A percentile compares a stretch with the other conserved stretches of the same genome.
Conservation (phyloP, 2,113 vertebrate genomes). For the Malurus melanocephalus region DNA sequence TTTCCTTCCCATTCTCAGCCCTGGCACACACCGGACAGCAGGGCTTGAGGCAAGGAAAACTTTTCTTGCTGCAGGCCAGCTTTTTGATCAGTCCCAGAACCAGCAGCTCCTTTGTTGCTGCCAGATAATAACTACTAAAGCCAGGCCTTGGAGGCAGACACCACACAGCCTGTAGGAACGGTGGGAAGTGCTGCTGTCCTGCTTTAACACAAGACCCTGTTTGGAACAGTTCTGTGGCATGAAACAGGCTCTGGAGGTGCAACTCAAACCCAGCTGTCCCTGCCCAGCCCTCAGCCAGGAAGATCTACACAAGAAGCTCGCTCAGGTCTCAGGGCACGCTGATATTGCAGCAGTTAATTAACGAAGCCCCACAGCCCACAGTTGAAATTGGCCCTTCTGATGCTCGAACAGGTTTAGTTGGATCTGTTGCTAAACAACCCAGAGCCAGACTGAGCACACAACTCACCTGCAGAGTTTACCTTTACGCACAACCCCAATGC, state of each 20-base stretch:
- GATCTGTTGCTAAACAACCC: not conserved
- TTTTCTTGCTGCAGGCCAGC: not conserved
- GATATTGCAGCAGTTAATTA: not conserved
- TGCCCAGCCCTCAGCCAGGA: not conserved
- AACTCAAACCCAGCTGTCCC: not conserved
- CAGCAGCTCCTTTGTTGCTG: not conserved
- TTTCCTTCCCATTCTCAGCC: not conserved
- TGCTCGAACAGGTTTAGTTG: not conserved
- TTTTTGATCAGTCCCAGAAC: not conserved
- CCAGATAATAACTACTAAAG: not conserved
- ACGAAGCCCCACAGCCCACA: not conserved
- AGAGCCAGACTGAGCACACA: not conserved
- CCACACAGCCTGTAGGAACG: not conserved
- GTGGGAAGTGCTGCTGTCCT: not conserved
- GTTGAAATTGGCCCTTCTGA: not conserved
- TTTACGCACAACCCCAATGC: not conserved
- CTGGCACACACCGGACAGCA: fast-evolving
- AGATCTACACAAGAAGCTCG: fast-evolving
- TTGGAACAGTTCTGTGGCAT: not conserved
- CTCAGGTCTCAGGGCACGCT: not conserved
- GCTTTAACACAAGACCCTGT: not conserved
- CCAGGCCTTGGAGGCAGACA: not conserved
- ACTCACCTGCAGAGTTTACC: not conserved
- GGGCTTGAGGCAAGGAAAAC: not conserved
- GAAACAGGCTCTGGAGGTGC: not conserved